A percentile compares a stretch with the other conserved stretches of the same genome.
Evolutionary conservation across 1,140 invertebrate species (phyloP).

Genomic region (Tribolium madens): DNA sequence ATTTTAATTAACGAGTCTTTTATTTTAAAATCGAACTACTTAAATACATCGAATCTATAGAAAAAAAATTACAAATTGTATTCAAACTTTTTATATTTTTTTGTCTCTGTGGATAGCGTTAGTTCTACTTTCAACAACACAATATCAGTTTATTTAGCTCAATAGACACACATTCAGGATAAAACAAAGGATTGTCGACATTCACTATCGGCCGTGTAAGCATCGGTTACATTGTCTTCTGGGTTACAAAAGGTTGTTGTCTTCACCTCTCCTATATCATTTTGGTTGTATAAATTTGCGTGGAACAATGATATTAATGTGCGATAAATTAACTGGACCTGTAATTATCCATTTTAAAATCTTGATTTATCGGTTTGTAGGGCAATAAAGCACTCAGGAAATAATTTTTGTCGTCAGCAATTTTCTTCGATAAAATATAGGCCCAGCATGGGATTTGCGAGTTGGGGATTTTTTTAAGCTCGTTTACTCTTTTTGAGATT

Average conservation of each 20-base stretch:
- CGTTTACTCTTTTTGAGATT: background rate
- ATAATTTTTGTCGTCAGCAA: conserved; percentile 21
- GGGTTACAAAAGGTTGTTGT: conserved; percentile 28
- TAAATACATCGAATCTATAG: no score
- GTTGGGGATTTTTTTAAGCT: conserved; percentile 6
- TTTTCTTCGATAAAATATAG: conserved; percentile 11
- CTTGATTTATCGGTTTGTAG: conserved; percentile 22
- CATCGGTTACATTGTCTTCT: conserved; percentile 32
- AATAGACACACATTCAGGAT: conserved; percentile 3
- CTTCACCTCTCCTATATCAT: conserved; percentile 25
- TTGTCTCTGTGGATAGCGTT: no score
- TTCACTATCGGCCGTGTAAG: conserved; percentile 11
- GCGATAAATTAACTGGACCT: conserved; percentile 5
- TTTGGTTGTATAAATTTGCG: conserved; percentile 6
- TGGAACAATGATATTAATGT: conserved; percentile 25
- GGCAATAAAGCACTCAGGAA: background rate
- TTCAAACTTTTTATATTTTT: no score
- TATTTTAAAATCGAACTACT: no score
- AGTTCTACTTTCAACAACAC: background rate
- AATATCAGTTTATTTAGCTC: conserved; percentile 31
- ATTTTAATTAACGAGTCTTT: no score
- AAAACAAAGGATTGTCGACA: conserved; percentile 22
- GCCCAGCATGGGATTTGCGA: conserved; percentile 15
- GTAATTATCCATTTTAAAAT: conserved; percentile 37
- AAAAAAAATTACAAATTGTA: no score